Percentiles rank a stretch among this genome's conserved stretches.
Evolutionary conservation across 1,140 invertebrate genomes (phyloP).

Genomic region (Drosophila pectinifera): DNA sequence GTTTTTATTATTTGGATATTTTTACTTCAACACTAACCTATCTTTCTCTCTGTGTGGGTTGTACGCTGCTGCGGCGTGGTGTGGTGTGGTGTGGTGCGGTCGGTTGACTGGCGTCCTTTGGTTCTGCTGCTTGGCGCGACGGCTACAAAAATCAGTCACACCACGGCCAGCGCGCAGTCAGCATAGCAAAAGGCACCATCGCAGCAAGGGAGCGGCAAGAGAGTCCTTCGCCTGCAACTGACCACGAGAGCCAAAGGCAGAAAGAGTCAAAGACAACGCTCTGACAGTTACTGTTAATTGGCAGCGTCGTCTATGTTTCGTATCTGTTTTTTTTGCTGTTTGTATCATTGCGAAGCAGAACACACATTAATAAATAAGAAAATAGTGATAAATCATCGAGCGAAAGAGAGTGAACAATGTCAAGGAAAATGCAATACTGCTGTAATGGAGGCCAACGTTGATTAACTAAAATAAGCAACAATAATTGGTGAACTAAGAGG

Average conservation of each 20-base stretch:
- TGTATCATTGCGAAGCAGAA: constrained; percentile 1
- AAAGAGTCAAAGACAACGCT: neutral
- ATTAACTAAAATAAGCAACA: constrained; percentile 18
- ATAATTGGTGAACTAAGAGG: constrained; percentile 39
- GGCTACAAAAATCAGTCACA: constrained; percentile 53
- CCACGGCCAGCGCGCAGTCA: constrained; percentile 64
- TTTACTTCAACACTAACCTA: too few relatives aligned
- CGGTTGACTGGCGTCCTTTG: constrained; percentile 33
- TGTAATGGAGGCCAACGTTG: constrained; percentile 1
- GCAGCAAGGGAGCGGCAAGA: constrained; percentile 9
- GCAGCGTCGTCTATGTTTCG: neutral
- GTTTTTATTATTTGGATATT: too few relatives aligned
- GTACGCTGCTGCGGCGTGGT: constrained; percentile 1
- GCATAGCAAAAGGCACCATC: constrained; percentile 26
- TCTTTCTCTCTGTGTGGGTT: neutral
- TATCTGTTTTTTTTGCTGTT: constrained; percentile 18
- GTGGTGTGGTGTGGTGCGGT: constrained; percentile 4
- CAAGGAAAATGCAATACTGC: constrained; percentile 14
- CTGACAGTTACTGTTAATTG: constrained; percentile 6
- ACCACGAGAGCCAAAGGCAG: constrained; percentile 26
- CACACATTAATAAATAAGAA: neutral
- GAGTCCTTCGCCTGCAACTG: constrained; percentile 33
- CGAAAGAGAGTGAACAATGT: constrained; percentile 3
- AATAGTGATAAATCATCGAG: neutral
- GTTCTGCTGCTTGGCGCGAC: constrained; percentile 8